Evolutionary conservation across 1,140 invertebrate genomes (phyloP), one percentile per base, ranked within the genome.

Genomic region (Daktulosphaira vitifoliae): DNA sequence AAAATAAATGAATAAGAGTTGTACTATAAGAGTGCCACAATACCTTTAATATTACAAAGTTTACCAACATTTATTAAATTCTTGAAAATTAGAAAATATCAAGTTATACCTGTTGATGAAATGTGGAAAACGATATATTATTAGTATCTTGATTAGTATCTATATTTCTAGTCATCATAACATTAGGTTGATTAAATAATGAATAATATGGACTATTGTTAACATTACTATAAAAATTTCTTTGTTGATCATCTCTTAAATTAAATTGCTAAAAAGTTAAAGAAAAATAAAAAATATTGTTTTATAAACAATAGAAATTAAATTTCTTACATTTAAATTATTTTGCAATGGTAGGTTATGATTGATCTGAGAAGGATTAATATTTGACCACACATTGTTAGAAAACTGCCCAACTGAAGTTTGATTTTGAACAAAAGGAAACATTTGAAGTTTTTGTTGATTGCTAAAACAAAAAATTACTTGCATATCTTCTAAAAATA

Each of bases 111-210:
- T 46, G 56, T 6, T 62, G 56, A 22, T 48, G 56, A 7, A 48
- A 62, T 33, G 56, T 62, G 20, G 56, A 23, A 46, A 62, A 62
- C 29, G 56, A 62, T 62, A 38, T 46, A 7, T 62, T 48, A 33
- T 33, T 62, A 2, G 42, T 16, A 1, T 62, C 56, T 62, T 62
- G 56, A 33, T 1, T 62, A 20, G 56, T 33, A 29, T 62, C 56
- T 23, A 62, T 46, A 29, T 48, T 62, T 33, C 56, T 22, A 33
- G 56, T 23, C 16, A 62, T 48, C 42, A 62, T 62, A 29, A 59
- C 8, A 46, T 62, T 62, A 62, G 56, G 56, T 62, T 62, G 56
- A 46, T 62, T 62, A n/a, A 62, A 62, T 15, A 62, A 23, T 62
- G 56, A 62, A 37, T 62, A 62, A 48, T 62, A 62, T 33, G 56